These are phyloP conservation scores for Canis aureus DNA, from an alignment of 2,113 vertebrate species.

Conservation along the genomic window DNA sequence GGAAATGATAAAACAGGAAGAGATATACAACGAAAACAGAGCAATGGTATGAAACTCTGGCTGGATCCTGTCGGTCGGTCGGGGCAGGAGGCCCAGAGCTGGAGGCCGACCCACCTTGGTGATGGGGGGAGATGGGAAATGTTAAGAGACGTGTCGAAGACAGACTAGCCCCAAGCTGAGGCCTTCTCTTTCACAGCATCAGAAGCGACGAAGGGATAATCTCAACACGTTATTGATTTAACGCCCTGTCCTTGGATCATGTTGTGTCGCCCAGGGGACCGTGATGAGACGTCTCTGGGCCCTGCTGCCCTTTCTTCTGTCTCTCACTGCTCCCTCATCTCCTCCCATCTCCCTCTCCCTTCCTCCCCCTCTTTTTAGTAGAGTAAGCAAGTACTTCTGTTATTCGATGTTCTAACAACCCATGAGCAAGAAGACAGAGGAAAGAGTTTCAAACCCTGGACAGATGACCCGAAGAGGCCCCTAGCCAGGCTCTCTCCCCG, in stretches of 20 bases:
- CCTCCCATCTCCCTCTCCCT: not conserved
- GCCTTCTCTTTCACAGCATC: not conserved
- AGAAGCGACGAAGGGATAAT: not conserved
- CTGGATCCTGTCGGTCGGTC: not conserved
- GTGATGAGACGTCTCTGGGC: not conserved
- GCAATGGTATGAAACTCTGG: not conserved
- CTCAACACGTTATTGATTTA: not conserved
- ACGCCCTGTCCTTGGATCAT: not conserved
- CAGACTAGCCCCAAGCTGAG: not conserved
- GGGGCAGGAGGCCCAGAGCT: no score
- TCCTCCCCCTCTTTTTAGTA: not conserved
- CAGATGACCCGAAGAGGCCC: not conserved
- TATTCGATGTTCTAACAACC: not conserved
- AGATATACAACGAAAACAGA: not conserved
- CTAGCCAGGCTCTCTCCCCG: not conserved
- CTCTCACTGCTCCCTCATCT: not conserved
- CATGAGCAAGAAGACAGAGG: not conserved
- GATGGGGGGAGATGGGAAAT: not conserved
- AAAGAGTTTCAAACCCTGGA: not conserved
- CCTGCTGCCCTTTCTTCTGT: not conserved
- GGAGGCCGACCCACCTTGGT: not conserved
- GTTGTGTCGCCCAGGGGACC: not conserved
- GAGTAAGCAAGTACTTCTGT: not conserved
- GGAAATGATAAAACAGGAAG: not conserved
- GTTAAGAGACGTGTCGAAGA: not conserved